Percentiles rank a stretch among this genome's conserved stretches.
These are phyloP conservation scores for Xiphophorus couchianus DNA, from an alignment of 2,113 vertebrate genomes.

Conservation along the genomic window DNA sequence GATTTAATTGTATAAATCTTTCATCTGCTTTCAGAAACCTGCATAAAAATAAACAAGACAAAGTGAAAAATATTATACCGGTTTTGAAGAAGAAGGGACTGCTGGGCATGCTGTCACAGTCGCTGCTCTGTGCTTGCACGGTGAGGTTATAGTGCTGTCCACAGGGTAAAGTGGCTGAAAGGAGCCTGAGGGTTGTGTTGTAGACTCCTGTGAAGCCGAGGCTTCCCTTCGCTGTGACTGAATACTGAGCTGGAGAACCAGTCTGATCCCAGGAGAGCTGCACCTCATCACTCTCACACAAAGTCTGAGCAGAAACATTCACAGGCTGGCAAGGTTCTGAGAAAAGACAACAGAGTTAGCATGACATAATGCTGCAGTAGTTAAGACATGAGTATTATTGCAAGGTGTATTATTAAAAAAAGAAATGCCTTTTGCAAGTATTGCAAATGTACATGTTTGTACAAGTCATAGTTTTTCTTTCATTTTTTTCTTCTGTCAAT, in stretches of 20 bases:
- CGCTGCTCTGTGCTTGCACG: constrained; percentile 41
- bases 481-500: too few species aligned
- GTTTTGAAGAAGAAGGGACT: constrained; percentile 53
- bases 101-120: constrained; percentile 54
- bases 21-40: not conserved
- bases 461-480: too few species aligned
- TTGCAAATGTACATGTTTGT: too few species aligned
- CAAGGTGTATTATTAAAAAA: too few species aligned
- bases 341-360: not conserved
- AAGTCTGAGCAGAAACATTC: constrained; percentile 20
- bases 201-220: constrained; percentile 14
- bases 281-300: constrained; percentile 49
- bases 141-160: constrained; percentile 64
- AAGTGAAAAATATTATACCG: constrained; percentile 21
- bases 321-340: constrained; percentile 64
- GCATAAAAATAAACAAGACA: not conserved
- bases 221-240: constrained; percentile 42
- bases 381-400: too few species aligned
- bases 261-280: constrained; percentile 58
- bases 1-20: too few species aligned
- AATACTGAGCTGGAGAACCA: constrained; percentile 30
- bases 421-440: too few species aligned
- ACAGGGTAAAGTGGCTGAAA: constrained; percentile 47
- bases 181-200: constrained; percentile 37
- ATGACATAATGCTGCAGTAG: not conserved